Percentiles rank a stretch among this genome's conserved stretches.
These are phyloP conservation scores for Dryobotodes eremita DNA, from an alignment of 2,888 invertebrate species.

Conservation along the genomic window DNA sequence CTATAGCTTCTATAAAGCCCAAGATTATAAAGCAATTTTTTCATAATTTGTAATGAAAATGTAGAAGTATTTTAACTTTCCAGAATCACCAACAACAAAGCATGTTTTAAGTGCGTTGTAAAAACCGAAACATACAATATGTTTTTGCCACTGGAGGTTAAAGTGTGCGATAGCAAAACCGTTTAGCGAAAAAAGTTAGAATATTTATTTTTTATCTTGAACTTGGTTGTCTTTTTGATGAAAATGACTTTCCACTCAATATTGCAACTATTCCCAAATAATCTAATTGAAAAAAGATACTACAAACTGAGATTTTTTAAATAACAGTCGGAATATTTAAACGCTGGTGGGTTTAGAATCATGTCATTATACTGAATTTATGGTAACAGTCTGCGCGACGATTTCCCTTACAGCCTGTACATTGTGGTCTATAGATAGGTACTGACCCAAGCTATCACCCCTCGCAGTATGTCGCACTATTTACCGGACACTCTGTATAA, in stretches of 20 bases:
- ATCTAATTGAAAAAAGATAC: neutral
- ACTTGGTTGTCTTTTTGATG: neutral
- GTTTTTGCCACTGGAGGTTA: neutral
- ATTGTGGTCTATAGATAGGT: neutral
- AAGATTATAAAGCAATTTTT: neutral
- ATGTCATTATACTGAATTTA: too few species aligned
- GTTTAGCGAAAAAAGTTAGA: neutral
- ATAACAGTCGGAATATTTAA: too few species aligned
- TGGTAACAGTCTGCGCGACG: too few species aligned
- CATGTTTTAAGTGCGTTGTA: neutral
- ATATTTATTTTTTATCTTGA: neutral
- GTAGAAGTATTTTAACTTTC: neutral
- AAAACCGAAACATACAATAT: neutral
- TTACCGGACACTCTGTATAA: slow-evolving; percentile 36
- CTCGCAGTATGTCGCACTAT: neutral
- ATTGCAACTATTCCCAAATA: too few species aligned
- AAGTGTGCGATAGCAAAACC: neutral
- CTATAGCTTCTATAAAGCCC: neutral
- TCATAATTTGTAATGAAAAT: neutral
- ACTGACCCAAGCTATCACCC: neutral
- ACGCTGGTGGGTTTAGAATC: neutral
- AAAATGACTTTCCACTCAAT: too few species aligned
- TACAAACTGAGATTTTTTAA: neutral
- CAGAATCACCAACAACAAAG: neutral
- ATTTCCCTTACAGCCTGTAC: neutral